phyloP scores from a whole-genome alignment of 2,797 vertebrate species.

The Ambastaia sidthimunki region DNA sequence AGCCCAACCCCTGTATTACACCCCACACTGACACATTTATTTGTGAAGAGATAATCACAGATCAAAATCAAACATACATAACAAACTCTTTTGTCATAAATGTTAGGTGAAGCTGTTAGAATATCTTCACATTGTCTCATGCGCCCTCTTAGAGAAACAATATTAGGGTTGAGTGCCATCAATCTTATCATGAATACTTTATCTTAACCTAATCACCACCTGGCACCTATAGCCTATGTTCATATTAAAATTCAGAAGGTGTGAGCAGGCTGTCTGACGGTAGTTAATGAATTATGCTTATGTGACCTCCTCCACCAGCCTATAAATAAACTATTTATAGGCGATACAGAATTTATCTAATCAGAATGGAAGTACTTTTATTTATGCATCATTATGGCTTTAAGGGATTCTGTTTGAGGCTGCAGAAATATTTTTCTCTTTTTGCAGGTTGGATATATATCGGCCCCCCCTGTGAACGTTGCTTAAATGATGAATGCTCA shows the following conservation, averaged over 20 bases:
- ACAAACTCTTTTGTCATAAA: neutral
- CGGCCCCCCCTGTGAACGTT: neutral
- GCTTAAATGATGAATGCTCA: neutral
- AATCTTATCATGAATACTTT: conserved; percentile 34
- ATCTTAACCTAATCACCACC: conserved; percentile 29
- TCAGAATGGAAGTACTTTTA: neutral
- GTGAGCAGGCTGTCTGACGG: conserved; percentile 21
- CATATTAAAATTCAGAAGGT: conserved; percentile 36
- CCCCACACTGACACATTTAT: neutral
- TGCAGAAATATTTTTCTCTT: neutral
- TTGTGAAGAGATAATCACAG: neutral
- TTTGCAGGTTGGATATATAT: neutral
- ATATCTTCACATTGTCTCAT: conserved; percentile 4
- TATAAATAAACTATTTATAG: conserved; percentile 34
- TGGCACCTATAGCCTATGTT: conserved; percentile 15
- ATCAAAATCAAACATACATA: neutral
- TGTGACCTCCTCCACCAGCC: conserved; percentile 2
- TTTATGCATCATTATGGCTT: conserved; percentile 14
- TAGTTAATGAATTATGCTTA: conserved; percentile 36
- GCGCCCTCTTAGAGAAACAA: conserved; percentile 2
- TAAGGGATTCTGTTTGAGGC: neutral
- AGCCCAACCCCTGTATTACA: neutral
- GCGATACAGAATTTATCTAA: conserved; percentile 12
- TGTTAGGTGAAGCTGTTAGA: conserved; percentile 8
- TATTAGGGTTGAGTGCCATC: conserved; percentile 19